phyloP scores from a whole-genome alignment of 2,888 invertebrate species.

The Amitus sp. region DNA sequence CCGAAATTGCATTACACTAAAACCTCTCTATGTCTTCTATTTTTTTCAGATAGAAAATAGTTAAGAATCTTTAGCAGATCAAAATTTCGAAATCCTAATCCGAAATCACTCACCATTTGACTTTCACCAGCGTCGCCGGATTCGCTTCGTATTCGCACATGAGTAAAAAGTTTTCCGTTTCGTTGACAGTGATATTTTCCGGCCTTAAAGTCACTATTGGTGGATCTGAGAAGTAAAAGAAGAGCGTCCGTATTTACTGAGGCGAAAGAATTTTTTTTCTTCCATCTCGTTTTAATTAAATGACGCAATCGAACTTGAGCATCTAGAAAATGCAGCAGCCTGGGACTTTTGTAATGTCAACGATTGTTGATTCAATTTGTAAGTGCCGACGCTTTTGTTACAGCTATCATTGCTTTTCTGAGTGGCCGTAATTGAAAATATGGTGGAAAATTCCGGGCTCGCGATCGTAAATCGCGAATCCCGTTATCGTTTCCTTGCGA shows the following conservation, averaged over 20 bases:
- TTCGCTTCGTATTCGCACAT: conserved; percentile 88
- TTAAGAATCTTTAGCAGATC: too few relatives aligned
- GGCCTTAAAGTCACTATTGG: conserved; percentile 84
- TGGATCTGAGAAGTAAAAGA: conserved; percentile 73
- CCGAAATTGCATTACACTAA: too few relatives aligned
- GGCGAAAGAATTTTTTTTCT: conserved; percentile 10
- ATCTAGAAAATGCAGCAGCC: too few relatives aligned
- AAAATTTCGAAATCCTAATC: background rate
- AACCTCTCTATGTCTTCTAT: too few relatives aligned
- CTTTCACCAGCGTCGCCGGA: conserved; percentile 79
- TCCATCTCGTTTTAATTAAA: background rate
- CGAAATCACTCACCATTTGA: conserved; percentile 76
- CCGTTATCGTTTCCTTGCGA: conserved; percentile 30
- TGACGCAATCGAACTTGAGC: conserved; percentile 2
- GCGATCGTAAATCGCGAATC: conserved; percentile 26
- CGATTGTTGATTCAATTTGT: too few relatives aligned
- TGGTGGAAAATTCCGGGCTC: too few relatives aligned
- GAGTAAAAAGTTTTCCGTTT: conserved; percentile 78
- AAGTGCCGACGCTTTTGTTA: too few relatives aligned
- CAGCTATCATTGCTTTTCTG: conserved; percentile 20
- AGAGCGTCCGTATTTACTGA: conserved; percentile 26
- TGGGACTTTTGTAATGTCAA: too few relatives aligned
- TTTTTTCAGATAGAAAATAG: too few relatives aligned
- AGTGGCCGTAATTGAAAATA: conserved; percentile 16
- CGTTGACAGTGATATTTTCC: conserved; percentile 80